Conservation (phyloP, 2,797 vertebrate species). For the Dallia pectoralis region DNA sequence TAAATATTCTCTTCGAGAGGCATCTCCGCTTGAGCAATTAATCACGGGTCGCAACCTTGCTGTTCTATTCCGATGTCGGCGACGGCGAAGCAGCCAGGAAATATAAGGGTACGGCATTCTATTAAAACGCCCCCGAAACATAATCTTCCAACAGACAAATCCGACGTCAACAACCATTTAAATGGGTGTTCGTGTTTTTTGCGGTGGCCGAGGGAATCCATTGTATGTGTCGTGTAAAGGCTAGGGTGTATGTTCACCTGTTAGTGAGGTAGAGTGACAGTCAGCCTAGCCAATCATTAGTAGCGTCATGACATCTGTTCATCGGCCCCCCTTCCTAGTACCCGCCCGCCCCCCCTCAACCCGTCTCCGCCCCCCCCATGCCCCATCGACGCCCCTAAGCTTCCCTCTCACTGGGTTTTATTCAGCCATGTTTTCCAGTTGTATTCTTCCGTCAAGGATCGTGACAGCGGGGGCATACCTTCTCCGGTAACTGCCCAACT, state of each 20-base stretch:
- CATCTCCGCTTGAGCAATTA: slow-evolving; percentile 36
- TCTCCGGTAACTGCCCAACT: slow-evolving; percentile 34
- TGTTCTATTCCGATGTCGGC: slow-evolving; percentile 38
- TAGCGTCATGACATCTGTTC: neutral
- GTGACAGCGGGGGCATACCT: neutral
- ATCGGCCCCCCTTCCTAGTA: too few relatives aligned
- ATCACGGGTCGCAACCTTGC: slow-evolving; percentile 45
- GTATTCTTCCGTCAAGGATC: neutral
- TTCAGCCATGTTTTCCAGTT: neutral
- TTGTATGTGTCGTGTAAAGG: neutral
- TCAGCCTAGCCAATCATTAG: neutral
- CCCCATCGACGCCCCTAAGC: neutral
- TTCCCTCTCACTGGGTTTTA: slow-evolving; percentile 10
- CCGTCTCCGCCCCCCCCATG: too few relatives aligned
- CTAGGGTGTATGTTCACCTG: neutral
- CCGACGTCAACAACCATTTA: neutral
- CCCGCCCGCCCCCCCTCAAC: too few relatives aligned
- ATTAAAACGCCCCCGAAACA: neutral
- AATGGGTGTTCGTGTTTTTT: neutral
- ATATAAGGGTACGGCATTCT: neutral
- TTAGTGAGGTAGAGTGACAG: neutral
- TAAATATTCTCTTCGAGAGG: slow-evolving; percentile 35
- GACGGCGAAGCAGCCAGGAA: slow-evolving; percentile 31
- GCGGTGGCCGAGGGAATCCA: neutral
- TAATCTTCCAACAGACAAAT: neutral